These are phyloP conservation scores for Dinomys branickii DNA, from an alignment of 2,113 vertebrate genomes.

Conservation along the genomic window DNA sequence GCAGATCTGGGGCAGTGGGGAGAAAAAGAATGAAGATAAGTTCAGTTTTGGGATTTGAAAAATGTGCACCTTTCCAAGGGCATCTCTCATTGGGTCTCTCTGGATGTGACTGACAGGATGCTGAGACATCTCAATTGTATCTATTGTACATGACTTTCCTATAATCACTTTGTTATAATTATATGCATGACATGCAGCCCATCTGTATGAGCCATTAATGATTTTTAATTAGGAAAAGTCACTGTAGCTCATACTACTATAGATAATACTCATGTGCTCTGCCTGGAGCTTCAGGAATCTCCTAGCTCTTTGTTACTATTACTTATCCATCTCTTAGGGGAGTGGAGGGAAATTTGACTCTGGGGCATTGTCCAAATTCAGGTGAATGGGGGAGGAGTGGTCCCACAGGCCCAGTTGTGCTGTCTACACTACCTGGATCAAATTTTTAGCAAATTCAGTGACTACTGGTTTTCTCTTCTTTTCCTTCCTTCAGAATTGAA, in stretches of 20 bases:
- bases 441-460: not conserved
- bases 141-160: not conserved
- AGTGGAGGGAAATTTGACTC: not conserved
- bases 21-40: not conserved
- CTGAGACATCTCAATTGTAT: not conserved
- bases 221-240: not conserved
- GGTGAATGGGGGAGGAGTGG: not conserved
- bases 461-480: not conserved
- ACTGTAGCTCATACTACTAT: not conserved
- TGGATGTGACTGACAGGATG: not conserved
- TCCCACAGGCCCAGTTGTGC: too few species aligned
- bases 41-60: not conserved
- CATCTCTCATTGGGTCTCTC: not conserved
- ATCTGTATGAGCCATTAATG: not conserved
- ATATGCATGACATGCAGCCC: too few species aligned
- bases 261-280: not conserved
- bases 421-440: too few species aligned
- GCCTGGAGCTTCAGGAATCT: not conserved
- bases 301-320: not conserved
- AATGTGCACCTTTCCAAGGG: not conserved
- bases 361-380: not conserved
- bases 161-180: not conserved
- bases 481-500: not conserved
- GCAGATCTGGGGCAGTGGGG: not conserved
- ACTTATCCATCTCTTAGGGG: not conserved